These are phyloP conservation scores for Rotaria sp. DNA, from an alignment of 2,888 invertebrate species.

Conservation along the genomic window DNA sequence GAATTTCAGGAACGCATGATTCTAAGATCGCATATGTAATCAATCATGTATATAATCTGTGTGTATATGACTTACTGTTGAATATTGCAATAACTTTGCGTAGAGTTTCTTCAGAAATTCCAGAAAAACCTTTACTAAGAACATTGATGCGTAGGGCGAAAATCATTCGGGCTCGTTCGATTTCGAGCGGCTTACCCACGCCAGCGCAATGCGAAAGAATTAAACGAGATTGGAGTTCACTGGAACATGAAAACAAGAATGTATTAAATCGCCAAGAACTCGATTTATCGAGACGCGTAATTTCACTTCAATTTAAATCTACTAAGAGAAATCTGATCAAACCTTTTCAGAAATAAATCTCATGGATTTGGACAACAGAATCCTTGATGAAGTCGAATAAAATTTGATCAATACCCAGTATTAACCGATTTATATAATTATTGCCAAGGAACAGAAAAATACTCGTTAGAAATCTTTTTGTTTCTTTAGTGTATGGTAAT, in stretches of 20 bases:
- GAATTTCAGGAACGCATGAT: slow-evolving; percentile 64
- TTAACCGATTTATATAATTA: too few species aligned
- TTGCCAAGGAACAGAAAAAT: too few species aligned
- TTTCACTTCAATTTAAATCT: too few species aligned
- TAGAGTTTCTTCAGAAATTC: slow-evolving; percentile 61
- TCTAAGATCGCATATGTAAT: slow-evolving; percentile 52
- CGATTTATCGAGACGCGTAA: too few species aligned
- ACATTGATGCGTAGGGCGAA: slow-evolving; percentile 64
- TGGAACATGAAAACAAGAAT: slow-evolving; percentile 44
- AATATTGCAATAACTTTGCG: slow-evolving; percentile 63
- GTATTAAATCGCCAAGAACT: too few species aligned
- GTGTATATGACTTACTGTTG: slow-evolving; percentile 52
- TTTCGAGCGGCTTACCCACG: slow-evolving; percentile 62
- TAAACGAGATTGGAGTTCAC: slow-evolving; percentile 63
- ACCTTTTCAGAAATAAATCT: too few species aligned
- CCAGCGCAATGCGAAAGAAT: slow-evolving; percentile 65
- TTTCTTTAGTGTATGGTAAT: too few species aligned
- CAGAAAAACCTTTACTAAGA: slow-evolving; percentile 65
- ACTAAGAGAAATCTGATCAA: neutral
- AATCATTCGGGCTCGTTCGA: slow-evolving; percentile 62
- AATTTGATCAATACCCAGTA: too few species aligned
- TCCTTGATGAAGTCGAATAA: too few species aligned
- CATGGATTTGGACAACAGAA: too few species aligned
- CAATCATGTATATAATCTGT: neutral
- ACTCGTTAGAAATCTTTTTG: too few species aligned